phyloP scores from a whole-genome alignment of 1,140 invertebrate species.

The Ephestia elutella region DNA sequence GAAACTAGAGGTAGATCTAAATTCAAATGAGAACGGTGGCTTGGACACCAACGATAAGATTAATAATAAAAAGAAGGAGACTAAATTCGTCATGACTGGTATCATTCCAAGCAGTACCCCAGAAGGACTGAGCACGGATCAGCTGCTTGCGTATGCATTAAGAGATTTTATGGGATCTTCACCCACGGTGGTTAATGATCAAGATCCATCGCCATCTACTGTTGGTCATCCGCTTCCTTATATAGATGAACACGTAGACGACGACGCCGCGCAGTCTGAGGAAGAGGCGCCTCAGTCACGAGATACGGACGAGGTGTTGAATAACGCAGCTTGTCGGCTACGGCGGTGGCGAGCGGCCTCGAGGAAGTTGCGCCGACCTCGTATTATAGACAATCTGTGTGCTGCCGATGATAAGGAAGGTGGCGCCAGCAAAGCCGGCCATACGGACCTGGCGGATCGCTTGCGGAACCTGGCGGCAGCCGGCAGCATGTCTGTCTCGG shows the following conservation, averaged over 20 bases:
- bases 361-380: constrained; percentile 48
- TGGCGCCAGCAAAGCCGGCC: constrained; percentile 42
- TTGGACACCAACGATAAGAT: constrained; percentile 42
- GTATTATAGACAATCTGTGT: constrained; percentile 65
- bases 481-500: constrained; percentile 69
- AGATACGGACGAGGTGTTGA: constrained; percentile 60
- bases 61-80: constrained; percentile 33
- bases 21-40: constrained; percentile 45
- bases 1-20: constrained; percentile 58
- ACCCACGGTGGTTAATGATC: constrained; percentile 35
- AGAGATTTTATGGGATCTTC: constrained; percentile 56
- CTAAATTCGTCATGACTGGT: constrained; percentile 32
- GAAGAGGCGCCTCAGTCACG: constrained; percentile 43
- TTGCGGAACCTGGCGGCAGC: constrained; percentile 73
- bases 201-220: constrained; percentile 46
- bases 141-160: constrained; percentile 52
- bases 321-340: constrained; percentile 60
- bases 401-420: constrained; percentile 46
- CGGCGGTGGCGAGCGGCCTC: constrained; percentile 60
- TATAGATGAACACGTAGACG: constrained; percentile 54
- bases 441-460: constrained; percentile 59
- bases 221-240: constrained; percentile 46
- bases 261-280: constrained; percentile 45
- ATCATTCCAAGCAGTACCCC: constrained; percentile 34
- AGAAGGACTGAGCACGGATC: constrained; percentile 47